Conservation (phyloP, 2,797 vertebrate genomes). For the Ptychobarbus kaznakovi region DNA sequence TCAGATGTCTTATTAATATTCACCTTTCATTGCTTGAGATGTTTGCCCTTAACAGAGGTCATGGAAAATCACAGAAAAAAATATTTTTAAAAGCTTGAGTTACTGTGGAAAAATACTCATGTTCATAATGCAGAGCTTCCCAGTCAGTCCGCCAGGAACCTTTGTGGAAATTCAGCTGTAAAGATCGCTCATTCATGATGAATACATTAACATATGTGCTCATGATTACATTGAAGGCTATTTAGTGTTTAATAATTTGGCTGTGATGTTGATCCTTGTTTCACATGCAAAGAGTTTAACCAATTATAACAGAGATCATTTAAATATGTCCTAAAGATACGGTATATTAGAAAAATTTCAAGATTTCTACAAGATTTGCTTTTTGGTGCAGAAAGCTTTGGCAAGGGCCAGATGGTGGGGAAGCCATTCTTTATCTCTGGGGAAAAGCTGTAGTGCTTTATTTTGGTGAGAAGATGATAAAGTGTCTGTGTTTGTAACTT, state of each 20-base stretch:
- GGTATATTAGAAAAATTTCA: no score
- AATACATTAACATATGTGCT: neutral
- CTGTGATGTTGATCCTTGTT: neutral
- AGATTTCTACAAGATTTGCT: slow-evolving; percentile 17
- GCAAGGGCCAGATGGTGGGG: no score
- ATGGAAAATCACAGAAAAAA: neutral
- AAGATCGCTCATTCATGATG: neutral
- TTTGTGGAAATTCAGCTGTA: slow-evolving; percentile 7
- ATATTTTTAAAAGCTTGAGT: neutral
- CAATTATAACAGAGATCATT: no score
- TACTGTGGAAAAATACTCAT: neutral
- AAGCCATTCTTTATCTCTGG: slow-evolving; percentile 5
- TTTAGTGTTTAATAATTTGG: neutral
- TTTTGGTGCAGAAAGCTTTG: neutral
- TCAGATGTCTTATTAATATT: slow-evolving; percentile 3
- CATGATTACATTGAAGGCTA: neutral
- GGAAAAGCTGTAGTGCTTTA: slow-evolving; percentile 11
- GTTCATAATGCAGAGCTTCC: neutral
- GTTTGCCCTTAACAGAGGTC: neutral
- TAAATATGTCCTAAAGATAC: neutral
- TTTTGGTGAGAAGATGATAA: slow-evolving; percentile 25
- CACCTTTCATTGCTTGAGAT: neutral
- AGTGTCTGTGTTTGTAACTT: neutral
- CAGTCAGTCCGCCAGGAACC: neutral
- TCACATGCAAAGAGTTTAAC: neutral